phyloP scores from a whole-genome alignment of 2,888 invertebrate species.

The Cryptocephalus moraei region DNA sequence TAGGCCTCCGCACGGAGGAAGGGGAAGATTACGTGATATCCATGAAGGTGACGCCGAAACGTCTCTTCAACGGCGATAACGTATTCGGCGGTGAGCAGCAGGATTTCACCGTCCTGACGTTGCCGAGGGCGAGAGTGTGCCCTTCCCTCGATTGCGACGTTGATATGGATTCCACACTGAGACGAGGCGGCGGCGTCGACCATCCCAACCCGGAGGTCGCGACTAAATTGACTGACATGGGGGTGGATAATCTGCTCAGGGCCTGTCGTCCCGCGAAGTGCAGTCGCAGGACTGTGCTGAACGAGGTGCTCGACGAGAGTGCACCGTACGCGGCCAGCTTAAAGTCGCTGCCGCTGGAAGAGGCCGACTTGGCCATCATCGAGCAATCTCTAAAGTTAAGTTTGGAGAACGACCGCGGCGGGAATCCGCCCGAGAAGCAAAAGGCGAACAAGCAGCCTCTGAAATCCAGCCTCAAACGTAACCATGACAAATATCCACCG shows the following conservation, averaged over 20 bases:
- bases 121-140: neutral
- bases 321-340: slow-evolving; percentile 25
- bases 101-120: neutral
- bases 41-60: neutral
- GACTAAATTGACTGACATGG: slow-evolving; percentile 17
- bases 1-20: neutral
- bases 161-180: neutral
- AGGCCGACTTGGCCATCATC: slow-evolving; percentile 20
- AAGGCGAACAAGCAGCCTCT: too few relatives aligned
- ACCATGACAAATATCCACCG: too few relatives aligned
- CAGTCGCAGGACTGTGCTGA: slow-evolving; percentile 22
- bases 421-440: too few relatives aligned
- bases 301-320: slow-evolving; percentile 20
- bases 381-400: slow-evolving; percentile 23
- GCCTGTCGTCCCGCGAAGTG: slow-evolving; percentile 27
- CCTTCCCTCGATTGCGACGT: neutral
- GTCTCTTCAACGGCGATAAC: neutral
- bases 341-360: slow-evolving; percentile 23
- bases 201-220: neutral
- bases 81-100: neutral
- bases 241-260: slow-evolving; percentile 23
- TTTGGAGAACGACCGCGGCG: neutral
- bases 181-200: neutral
- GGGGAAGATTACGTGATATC: neutral
- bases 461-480: too few relatives aligned